phyloP scores from a whole-genome alignment of 92 coral and sea anemone genomes.

The Scolanthus callimorphus region DNA sequence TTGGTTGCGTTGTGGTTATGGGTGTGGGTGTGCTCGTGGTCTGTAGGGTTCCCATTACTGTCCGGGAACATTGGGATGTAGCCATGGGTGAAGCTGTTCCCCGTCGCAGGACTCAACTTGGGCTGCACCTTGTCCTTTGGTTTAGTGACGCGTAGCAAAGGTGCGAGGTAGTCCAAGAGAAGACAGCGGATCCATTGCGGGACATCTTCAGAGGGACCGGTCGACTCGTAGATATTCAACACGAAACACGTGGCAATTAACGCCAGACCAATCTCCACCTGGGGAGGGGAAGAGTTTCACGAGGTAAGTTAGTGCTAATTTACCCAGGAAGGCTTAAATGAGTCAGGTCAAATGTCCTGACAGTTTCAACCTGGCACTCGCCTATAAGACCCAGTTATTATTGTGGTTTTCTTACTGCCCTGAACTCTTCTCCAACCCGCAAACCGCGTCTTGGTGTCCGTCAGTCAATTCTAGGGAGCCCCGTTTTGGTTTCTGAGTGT shows the following conservation, averaged over 20 bases:
- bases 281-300: neutral
- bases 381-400: no score
- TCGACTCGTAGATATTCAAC: conserved; percentile 79
- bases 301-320: no score
- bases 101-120: conserved; percentile 33
- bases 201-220: conserved; percentile 76
- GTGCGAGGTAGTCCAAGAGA: conserved; percentile 77
- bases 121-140: conserved; percentile 55
- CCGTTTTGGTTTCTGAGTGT: no score
- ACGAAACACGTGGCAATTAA: conserved; percentile 91
- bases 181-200: conserved; percentile 77
- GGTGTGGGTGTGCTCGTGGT: no score
- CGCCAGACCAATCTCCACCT: conserved; percentile 85
- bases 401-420: no score
- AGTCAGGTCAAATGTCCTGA: no score
- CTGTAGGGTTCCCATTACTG: conserved; percentile 47
- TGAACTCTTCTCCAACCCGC: no score
- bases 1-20: conserved; percentile 15
- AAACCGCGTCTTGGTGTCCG: no score
- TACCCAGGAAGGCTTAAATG: no score
- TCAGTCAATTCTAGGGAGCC: no score
- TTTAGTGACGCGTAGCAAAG: conserved; percentile 68
- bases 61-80: conserved; percentile 57
- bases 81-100: conserved; percentile 39
- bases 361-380: no score